A percentile compares a stretch with the other conserved stretches of the same genome.
phyloP scores from a whole-genome alignment of 2,113 vertebrate genomes.

The Nannobrachium achirus region DNA sequence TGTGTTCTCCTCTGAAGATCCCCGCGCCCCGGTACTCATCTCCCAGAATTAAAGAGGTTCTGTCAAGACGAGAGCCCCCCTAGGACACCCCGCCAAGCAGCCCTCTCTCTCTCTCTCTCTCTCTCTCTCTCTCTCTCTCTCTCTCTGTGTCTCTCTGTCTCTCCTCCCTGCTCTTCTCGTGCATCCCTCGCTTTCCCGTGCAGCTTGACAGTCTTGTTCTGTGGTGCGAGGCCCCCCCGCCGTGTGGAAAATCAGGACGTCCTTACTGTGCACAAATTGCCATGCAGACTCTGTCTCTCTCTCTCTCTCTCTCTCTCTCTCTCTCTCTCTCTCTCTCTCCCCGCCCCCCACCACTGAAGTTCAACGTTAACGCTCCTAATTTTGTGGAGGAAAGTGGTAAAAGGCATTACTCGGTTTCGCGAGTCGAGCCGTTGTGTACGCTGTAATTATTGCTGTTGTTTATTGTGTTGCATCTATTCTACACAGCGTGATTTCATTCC shows the following conservation, averaged over 20 bases:
- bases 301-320: no score
- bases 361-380: no score
- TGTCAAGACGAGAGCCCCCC: slow-evolving; percentile 52
- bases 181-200: neutral
- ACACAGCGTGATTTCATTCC: neutral
- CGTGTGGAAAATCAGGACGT: no score
- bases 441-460: neutral
- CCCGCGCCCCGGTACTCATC: slow-evolving; percentile 35
- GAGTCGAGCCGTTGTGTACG: neutral
- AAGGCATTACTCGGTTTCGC: neutral
- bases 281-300: no score
- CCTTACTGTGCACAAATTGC: no score
- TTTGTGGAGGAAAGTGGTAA: no score
- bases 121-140: neutral
- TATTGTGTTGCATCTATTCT: neutral
- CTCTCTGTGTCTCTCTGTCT: neutral
- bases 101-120: slow-evolving; percentile 4
- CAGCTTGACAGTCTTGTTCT: neutral
- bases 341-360: no score
- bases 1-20: slow-evolving; percentile 57
- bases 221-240: no score
- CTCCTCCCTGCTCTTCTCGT: neutral
- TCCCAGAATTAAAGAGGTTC: slow-evolving; percentile 60
- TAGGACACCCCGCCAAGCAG: slow-evolving; percentile 38
- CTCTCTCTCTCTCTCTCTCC: no score